Conservation (phyloP, 2,113 vertebrate species). For the Grammomys dolichurus region DNA sequence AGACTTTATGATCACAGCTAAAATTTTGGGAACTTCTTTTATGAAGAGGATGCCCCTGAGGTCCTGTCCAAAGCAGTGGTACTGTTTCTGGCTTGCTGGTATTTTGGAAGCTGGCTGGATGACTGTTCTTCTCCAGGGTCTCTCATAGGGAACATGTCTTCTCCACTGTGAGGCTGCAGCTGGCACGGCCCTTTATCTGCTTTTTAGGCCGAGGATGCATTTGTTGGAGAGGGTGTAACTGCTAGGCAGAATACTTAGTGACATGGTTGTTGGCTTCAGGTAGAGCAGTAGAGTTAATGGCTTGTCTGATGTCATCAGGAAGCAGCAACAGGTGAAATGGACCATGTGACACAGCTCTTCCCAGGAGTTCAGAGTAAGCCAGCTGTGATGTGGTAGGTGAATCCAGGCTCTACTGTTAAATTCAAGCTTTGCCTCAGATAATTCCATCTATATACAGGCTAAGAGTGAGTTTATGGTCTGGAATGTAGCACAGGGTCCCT, state of each 20-base stretch:
- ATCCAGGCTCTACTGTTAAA: not conserved
- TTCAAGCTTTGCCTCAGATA: constrained; percentile 61
- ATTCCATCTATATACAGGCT: constrained; percentile 18
- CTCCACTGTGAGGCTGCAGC: constrained; percentile 7
- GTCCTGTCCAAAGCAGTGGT: not conserved
- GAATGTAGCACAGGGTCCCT: not conserved
- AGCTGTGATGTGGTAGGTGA: not conserved
- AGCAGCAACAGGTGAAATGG: constrained; percentile 15
- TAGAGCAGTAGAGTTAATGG: not conserved
- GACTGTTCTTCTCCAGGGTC: constrained; percentile 19
- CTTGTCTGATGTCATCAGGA: not conserved
- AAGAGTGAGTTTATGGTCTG: not conserved
- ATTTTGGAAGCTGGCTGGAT: constrained; percentile 43
- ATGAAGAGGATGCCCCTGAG: constrained; percentile 48
- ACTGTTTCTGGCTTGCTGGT: not conserved
- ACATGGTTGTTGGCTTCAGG: not conserved
- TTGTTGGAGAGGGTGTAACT: not conserved
- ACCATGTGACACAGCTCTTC: not conserved
- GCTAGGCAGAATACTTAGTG: not conserved
- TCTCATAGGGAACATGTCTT: not conserved
- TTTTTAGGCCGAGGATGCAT: constrained; percentile 7
- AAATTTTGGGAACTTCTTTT: constrained; percentile 38
- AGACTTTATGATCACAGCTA: constrained; percentile 8
- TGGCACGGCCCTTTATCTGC: not conserved
- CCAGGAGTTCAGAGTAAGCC: not conserved